Percentiles rank a stretch among this genome's conserved stretches.
These are phyloP conservation scores for Hyperopisus bebe DNA, from an alignment of 2,113 vertebrate species.

Conservation along the genomic window DNA sequence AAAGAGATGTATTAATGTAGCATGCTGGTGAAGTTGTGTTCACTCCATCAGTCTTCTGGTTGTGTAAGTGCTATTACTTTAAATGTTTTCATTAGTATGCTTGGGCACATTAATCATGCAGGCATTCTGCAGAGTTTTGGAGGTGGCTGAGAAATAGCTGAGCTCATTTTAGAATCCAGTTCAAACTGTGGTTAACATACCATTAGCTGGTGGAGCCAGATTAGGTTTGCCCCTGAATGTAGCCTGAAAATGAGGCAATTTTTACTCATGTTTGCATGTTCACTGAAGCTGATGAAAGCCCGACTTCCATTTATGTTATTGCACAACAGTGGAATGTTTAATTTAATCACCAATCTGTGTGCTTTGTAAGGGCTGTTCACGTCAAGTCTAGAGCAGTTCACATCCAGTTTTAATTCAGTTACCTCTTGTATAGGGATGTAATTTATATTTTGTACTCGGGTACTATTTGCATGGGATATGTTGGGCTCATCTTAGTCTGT, in stretches of 20 bases:
- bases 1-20: conserved; percentile 3
- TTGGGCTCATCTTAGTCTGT: neutral
- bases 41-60: neutral
- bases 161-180: conserved; percentile 10
- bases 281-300: neutral
- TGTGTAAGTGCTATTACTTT: conserved; percentile 2
- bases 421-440: neutral
- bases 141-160: neutral
- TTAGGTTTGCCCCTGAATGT: neutral
- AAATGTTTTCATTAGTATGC: conserved; percentile 9
- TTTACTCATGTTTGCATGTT: neutral
- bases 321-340: conserved; percentile 2
- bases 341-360: neutral
- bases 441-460: neutral
- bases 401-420: neutral
- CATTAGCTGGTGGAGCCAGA: too few species aligned
- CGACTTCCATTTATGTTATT: neutral
- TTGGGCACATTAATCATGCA: neutral
- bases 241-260: neutral
- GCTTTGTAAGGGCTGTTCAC: neutral
- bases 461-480: conserved; percentile 10
- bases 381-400: neutral
- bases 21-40: neutral
- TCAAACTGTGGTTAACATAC: neutral
- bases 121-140: neutral